Conservation (phyloP, 2,797 vertebrate genomes). For the Cottoperca gobio region DNA sequence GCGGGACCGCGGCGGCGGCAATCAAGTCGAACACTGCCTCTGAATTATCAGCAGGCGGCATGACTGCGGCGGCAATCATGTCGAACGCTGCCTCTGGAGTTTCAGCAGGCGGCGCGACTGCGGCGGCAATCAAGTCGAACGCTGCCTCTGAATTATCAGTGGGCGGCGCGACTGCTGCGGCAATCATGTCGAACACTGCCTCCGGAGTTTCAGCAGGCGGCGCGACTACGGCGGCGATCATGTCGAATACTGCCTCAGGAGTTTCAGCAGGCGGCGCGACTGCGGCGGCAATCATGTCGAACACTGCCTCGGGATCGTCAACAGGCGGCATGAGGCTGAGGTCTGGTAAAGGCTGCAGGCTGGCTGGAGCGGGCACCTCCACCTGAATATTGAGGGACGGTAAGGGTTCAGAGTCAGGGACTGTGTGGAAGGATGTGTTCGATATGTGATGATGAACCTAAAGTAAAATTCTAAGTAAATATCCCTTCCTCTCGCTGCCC, state of each 20-base stretch:
- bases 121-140: conserved; percentile 20
- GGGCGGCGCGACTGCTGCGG: background rate
- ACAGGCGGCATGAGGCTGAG: conserved; percentile 14
- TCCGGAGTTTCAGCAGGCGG: conserved; percentile 26
- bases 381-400: conserved; percentile 21
- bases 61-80: conserved; percentile 33
- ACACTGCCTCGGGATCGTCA: conserved; percentile 46
- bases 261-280: background rate
- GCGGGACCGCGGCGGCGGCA: conserved; percentile 1
- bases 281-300: conserved; percentile 27
- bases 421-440: too few species aligned
- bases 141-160: background rate
- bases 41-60: background rate
- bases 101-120: background rate
- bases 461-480: too few species aligned
- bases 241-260: background rate
- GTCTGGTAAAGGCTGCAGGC: conserved; percentile 44
- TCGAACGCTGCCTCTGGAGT: conserved; percentile 50
- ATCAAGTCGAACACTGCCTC: background rate
- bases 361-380: conserved; percentile 30
- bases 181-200: conserved; percentile 53
- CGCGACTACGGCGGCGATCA: conserved; percentile 24
- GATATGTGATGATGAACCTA: too few species aligned
- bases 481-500: too few species aligned
- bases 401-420: background rate